Conservation (phyloP, 2,113 vertebrate genomes). For the Neogale vison region DNA sequence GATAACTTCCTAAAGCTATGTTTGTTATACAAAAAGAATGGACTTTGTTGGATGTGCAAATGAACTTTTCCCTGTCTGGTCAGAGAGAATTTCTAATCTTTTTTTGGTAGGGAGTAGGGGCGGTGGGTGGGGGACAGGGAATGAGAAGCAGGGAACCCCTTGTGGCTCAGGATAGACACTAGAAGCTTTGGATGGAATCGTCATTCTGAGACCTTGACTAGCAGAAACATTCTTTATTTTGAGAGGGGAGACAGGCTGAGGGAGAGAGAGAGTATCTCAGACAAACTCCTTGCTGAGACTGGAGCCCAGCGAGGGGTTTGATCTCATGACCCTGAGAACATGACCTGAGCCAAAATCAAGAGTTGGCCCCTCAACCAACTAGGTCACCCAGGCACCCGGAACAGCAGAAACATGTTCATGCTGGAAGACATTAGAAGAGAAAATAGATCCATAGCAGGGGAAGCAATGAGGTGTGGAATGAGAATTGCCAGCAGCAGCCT, state of each 20-base stretch:
- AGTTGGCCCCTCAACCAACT: not conserved
- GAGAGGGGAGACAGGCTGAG: not conserved
- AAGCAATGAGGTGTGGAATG: not conserved
- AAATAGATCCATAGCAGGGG: not conserved
- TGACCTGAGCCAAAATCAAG: not conserved
- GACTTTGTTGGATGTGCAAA: not conserved
- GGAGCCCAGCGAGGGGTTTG: not conserved
- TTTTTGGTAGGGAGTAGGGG: not conserved
- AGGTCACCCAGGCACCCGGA: accelerated
- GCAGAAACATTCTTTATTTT: not conserved
- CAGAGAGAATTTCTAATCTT: not conserved
- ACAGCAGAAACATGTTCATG: not conserved
- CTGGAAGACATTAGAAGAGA: not conserved
- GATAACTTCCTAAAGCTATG: not conserved
- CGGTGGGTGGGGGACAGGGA: not conserved
- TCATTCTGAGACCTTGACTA: no score
- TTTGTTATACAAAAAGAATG: not conserved
- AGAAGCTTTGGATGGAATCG: not conserved
- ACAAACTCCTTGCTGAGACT: not conserved
- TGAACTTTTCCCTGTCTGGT: not conserved
- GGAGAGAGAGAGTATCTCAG: not conserved
- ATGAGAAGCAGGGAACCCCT: not conserved
- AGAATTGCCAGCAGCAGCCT: not conserved
- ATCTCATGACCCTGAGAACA: not conserved
- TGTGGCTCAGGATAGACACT: accelerated